These are phyloP conservation scores for Euleptes europaea DNA, from an alignment of 2,113 vertebrate genomes.

Conservation along the genomic window DNA sequence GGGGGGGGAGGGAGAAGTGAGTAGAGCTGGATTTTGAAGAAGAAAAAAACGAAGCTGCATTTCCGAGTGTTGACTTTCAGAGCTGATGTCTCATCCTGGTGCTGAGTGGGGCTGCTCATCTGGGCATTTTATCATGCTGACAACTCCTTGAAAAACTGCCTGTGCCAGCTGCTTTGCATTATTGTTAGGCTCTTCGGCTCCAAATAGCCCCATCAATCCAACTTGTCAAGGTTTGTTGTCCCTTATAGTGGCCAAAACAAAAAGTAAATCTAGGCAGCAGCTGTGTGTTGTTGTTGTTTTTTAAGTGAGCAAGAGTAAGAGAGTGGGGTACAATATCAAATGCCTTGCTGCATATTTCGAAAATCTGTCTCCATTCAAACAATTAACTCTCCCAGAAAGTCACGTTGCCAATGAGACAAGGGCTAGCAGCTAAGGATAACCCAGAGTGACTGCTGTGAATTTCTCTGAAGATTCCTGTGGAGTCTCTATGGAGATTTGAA, in stretches of 20 bases:
- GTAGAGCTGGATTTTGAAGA: neutral
- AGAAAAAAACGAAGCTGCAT: neutral
- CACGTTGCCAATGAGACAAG: neutral
- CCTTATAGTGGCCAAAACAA: constrained; percentile 41
- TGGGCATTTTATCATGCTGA: constrained; percentile 54
- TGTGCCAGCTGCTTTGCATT: constrained; percentile 56
- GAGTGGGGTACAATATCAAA: neutral
- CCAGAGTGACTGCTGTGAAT: constrained; percentile 19
- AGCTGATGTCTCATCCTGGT: constrained; percentile 20
- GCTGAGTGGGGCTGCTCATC: constrained; percentile 24
- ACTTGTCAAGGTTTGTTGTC: constrained; percentile 54
- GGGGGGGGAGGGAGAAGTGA: neutral
- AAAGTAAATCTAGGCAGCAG: constrained; percentile 41
- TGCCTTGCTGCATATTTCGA: neutral
- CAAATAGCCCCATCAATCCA: constrained; percentile 57
- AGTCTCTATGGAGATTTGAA: neutral
- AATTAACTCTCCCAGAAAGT: constrained; percentile 30
- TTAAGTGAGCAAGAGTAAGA: neutral
- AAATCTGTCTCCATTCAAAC: neutral
- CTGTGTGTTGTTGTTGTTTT: too few relatives aligned
- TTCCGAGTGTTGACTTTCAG: constrained; percentile 29
- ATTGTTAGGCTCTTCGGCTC: constrained; percentile 52
- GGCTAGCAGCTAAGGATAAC: constrained; percentile 14
- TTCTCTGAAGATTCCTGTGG: neutral
- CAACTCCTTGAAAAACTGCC: constrained; percentile 49